phyloP scores from a whole-genome alignment of 1,140 invertebrate species.

The Drosophila guanche region DNA sequence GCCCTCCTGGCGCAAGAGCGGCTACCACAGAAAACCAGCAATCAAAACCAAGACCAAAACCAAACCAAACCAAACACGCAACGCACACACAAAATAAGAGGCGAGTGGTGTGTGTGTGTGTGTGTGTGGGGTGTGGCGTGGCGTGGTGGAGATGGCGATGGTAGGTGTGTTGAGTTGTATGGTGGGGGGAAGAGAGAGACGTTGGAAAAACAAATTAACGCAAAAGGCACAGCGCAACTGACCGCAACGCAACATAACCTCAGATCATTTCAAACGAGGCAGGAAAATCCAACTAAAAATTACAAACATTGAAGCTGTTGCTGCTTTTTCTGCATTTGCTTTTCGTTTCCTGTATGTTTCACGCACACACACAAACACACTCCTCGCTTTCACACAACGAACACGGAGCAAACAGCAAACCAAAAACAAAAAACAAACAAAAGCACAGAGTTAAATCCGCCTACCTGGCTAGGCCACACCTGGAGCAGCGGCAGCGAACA shows the following conservation, averaged over 20 bases:
- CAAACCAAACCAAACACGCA: slow-evolving; percentile 71
- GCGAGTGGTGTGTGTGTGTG: slow-evolving; percentile 32
- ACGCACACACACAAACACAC: not conserved
- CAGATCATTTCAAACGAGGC: slow-evolving; percentile 19
- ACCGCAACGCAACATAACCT: slow-evolving; percentile 61
- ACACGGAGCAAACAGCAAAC: slow-evolving; percentile 9
- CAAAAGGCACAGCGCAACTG: slow-evolving; percentile 50
- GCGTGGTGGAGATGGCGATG: slow-evolving; percentile 25
- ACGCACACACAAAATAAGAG: slow-evolving; percentile 64
- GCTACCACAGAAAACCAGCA: slow-evolving; percentile 64
- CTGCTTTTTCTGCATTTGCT: slow-evolving; percentile 12
- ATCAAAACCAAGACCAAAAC: slow-evolving; percentile 57
- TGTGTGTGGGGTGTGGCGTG: slow-evolving; percentile 21
- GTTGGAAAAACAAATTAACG: slow-evolving; percentile 68
- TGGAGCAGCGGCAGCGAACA: slow-evolving; percentile 87
- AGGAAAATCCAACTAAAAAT: slow-evolving; percentile 22
- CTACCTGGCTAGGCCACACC: slow-evolving; percentile 86
- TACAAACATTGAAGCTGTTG: slow-evolving; percentile 30
- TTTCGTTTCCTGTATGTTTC: slow-evolving; percentile 9
- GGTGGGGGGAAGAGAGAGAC: slow-evolving; percentile 56
- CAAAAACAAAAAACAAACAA: not conserved
- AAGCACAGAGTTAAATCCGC: slow-evolving; percentile 8
- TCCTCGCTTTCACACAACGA: slow-evolving; percentile 2
- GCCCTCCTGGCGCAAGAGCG: slow-evolving; percentile 82
- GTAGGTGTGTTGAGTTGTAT: slow-evolving; percentile 33